These are phyloP conservation scores for Eublepharis macularius DNA, from an alignment of 2,113 vertebrate genomes.

Conservation along the genomic window DNA sequence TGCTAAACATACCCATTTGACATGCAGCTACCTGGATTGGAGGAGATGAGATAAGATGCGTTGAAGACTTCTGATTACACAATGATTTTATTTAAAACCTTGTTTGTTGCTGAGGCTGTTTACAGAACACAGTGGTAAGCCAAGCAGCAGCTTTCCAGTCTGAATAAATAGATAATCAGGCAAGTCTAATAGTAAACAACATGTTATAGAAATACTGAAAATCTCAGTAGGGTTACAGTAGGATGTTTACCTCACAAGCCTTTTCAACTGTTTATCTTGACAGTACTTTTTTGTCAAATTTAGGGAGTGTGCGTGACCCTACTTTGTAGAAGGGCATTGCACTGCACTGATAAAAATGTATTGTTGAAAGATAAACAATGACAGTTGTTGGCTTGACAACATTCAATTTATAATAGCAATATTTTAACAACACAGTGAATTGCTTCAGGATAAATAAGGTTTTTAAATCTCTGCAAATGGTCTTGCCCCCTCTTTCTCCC, in stretches of 20 bases:
- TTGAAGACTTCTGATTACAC: conserved; percentile 72
- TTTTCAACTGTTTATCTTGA: background rate
- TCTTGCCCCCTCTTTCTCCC: background rate
- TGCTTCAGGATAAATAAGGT: conserved; percentile 47
- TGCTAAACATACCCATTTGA: conserved; percentile 17
- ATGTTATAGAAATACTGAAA: conserved; percentile 62
- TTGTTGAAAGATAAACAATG: conserved; percentile 52
- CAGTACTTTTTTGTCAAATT: background rate
- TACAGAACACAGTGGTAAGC: conserved; percentile 59
- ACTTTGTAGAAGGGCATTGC: conserved; percentile 30
- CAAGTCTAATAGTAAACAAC: conserved; percentile 69
- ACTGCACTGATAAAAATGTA: conserved; percentile 49
- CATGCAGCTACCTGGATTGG: conserved; percentile 62
- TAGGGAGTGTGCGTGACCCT: background rate
- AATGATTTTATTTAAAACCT: conserved; percentile 74
- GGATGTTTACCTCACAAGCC: conserved; percentile 14
- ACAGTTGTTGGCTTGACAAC: background rate
- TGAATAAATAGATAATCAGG: conserved; percentile 65
- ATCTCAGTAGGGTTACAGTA: conserved; percentile 9
- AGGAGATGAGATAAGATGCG: conserved; percentile 46
- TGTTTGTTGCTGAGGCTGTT: conserved; percentile 67
- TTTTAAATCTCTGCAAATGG: conserved; percentile 8
- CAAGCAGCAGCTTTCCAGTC: conserved; percentile 62
- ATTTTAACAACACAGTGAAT: conserved; percentile 47
- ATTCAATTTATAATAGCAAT: conserved; percentile 27